phyloP scores from a whole-genome alignment of 2,888 invertebrate species.

The Phengaris arion region DNA sequence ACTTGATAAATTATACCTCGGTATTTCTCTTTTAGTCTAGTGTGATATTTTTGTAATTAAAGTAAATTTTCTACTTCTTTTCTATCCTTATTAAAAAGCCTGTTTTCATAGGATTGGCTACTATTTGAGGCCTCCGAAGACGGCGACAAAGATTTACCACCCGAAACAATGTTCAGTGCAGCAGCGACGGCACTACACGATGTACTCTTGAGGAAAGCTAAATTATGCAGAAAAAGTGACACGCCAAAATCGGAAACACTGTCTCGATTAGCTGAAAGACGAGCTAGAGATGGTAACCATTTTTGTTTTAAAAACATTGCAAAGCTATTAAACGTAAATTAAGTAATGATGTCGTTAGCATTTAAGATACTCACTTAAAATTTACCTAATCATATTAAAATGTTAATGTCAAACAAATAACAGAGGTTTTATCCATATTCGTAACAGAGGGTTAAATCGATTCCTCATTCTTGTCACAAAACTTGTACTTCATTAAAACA shows the following conservation, averaged over 20 bases:
- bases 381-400: too few species aligned
- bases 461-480: background rate
- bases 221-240: constrained; percentile 55
- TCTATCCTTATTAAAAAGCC: too few species aligned
- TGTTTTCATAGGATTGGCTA: constrained; percentile 53
- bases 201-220: constrained; percentile 62
- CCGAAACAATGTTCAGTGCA: constrained; percentile 65
- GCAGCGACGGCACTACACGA: constrained; percentile 67
- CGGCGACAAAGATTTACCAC: constrained; percentile 39
- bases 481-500: background rate
- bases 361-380: background rate
- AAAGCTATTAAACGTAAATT: background rate
- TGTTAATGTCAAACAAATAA: background rate
- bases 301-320: background rate
- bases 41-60: too few species aligned
- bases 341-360: background rate
- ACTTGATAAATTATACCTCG: too few species aligned
- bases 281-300: constrained; percentile 70
- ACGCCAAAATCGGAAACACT: constrained; percentile 66
- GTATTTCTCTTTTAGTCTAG: too few species aligned
- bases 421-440: background rate
- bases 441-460: background rate
- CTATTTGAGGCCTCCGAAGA: constrained; percentile 55
- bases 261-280: constrained; percentile 71
- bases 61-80: too few species aligned